These are phyloP conservation scores for Lepisosteus osseus DNA, from an alignment of 2,113 vertebrate genomes.

Conservation along the genomic window DNA sequence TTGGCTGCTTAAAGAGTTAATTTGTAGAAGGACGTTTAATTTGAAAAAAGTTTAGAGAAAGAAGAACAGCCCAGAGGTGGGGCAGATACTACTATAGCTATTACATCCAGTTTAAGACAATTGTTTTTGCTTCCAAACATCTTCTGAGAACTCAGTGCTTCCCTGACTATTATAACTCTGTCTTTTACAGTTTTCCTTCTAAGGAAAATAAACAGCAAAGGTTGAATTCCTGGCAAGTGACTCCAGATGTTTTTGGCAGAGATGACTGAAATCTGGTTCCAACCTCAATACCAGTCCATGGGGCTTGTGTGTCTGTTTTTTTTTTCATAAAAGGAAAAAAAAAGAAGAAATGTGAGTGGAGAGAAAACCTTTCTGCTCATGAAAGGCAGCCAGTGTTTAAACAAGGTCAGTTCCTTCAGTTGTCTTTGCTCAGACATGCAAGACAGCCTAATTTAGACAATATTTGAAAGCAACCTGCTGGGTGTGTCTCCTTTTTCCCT, in stretches of 20 bases:
- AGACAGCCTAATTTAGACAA: not conserved
- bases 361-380: slow-evolving; percentile 11
- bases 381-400: slow-evolving; percentile 38
- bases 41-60: no score
- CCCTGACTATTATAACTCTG: slow-evolving; percentile 38
- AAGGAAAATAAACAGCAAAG: slow-evolving; percentile 83
- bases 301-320: slow-evolving; percentile 34
- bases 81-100: no score
- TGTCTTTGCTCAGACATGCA: slow-evolving; percentile 11
- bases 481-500: not conserved
- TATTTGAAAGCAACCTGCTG: not conserved
- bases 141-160: slow-evolving; percentile 25
- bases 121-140: no score
- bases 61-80: no score
- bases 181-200: slow-evolving; percentile 82
- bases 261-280: slow-evolving; percentile 61
- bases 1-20: no score
- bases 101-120: no score
- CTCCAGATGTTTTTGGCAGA: slow-evolving; percentile 78
- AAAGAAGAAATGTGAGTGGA: not conserved
- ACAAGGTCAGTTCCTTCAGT: slow-evolving; percentile 3
- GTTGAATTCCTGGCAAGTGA: slow-evolving; percentile 85
- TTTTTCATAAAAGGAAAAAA: slow-evolving; percentile 20
- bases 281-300: slow-evolving; percentile 44
- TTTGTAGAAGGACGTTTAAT: no score